Evolutionary conservation across 2,113 vertebrate species (phyloP).

Genomic region (Clupea harengus): DNA sequence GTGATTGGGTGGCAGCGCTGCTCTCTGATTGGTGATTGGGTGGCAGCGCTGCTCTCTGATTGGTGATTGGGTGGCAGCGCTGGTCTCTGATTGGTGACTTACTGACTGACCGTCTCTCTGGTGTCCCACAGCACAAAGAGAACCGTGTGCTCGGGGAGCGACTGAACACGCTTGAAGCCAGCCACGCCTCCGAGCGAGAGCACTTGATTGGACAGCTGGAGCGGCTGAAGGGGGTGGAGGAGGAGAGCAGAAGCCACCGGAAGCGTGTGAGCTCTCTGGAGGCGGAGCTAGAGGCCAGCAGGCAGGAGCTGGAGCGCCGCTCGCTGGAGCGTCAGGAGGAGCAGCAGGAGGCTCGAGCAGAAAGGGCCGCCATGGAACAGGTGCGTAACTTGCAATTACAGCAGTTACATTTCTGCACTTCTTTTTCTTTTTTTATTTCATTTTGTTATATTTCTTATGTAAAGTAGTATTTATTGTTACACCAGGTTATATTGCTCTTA

Average conservation of each 20-base stretch:
- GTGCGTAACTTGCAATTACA: no score
- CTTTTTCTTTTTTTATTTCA: no score
- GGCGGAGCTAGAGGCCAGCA: slow-evolving; percentile 84
- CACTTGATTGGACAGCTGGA: slow-evolving; percentile 78
- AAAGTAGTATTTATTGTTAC: no score
- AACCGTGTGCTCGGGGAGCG: slow-evolving; percentile 85
- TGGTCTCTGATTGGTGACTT: not conserved
- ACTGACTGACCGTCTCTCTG: not conserved
- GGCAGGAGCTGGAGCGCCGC: slow-evolving; percentile 79
- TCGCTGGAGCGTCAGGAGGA: slow-evolving; percentile 64
- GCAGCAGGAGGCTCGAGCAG: slow-evolving; percentile 72
- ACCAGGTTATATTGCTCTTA: no score
- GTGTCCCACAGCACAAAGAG: slow-evolving; percentile 81
- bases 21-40: not conserved
- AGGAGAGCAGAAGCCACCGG: slow-evolving; percentile 76
- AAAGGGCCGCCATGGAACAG: slow-evolving; percentile 79
- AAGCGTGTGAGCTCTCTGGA: slow-evolving; percentile 78
- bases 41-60: not conserved
- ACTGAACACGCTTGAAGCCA: slow-evolving; percentile 71
- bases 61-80: not conserved
- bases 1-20: not conserved
- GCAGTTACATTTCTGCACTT: no score
- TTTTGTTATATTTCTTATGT: no score
- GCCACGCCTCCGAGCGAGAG: slow-evolving; percentile 74
- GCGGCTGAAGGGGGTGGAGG: slow-evolving; percentile 77